phyloP scores from a whole-genome alignment of 1,140 invertebrate genomes.

The Zaprionus vittiger region DNA sequence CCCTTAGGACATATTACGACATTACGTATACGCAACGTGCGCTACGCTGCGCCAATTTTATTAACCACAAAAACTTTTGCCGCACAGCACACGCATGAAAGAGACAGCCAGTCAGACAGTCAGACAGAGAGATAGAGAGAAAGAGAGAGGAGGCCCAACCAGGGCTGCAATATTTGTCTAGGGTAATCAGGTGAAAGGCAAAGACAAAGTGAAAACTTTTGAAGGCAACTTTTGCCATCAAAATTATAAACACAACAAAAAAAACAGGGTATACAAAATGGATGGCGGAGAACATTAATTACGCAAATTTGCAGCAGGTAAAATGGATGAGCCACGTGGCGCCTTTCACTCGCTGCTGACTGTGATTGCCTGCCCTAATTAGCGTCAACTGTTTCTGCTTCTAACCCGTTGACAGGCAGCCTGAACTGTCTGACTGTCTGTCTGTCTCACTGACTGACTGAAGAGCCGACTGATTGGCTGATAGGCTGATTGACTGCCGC shows the following conservation, averaged over 20 bases:
- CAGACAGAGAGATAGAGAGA: neutral
- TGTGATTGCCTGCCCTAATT: constrained; percentile 64
- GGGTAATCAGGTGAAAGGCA: constrained; percentile 33
- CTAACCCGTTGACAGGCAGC: constrained; percentile 15
- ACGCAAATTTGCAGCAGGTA: constrained; percentile 44
- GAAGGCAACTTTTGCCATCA: constrained; percentile 55
- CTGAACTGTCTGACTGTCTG: neutral
- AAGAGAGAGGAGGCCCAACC: neutral
- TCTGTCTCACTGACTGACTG: constrained; percentile 7
- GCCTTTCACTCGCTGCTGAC: constrained; percentile 1
- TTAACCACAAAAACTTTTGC: constrained; percentile 67
- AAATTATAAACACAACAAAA: constrained; percentile 33
- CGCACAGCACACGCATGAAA: neutral
- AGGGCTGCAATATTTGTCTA: constrained; percentile 28
- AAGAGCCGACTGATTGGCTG: neutral
- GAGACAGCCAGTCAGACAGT: neutral
- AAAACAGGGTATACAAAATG: neutral
- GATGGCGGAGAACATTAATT: constrained; percentile 51
- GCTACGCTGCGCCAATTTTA: constrained; percentile 55
- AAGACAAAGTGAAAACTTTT: constrained; percentile 29
- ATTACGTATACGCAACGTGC: constrained; percentile 38
- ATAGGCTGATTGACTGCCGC: neutral
- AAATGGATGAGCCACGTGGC: neutral
- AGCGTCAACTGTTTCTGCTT: constrained; percentile 38
- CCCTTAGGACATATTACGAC: constrained; percentile 61